Evolutionary conservation across 2,888 invertebrate species (phyloP).

Genomic region (Ecdyonurus torrentis): DNA sequence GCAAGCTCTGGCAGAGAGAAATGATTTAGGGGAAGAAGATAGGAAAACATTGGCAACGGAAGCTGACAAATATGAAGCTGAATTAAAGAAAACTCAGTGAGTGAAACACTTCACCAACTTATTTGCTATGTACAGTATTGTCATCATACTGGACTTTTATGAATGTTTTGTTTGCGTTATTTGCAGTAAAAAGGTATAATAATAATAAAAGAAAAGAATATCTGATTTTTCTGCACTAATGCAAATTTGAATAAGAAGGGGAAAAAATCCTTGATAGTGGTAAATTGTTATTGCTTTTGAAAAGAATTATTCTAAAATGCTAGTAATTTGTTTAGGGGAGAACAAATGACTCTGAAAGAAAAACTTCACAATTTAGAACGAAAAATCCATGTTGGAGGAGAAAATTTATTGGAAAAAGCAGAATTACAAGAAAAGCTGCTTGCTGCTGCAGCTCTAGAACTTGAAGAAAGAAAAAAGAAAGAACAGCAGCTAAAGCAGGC

Average conservation of each 20-base stretch:
- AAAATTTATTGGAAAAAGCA: slow-evolving; percentile 93
- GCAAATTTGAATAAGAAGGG: too few relatives aligned
- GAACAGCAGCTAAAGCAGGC: slow-evolving; percentile 69
- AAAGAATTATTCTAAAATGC: slow-evolving; percentile 7
- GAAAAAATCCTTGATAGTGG: too few relatives aligned
- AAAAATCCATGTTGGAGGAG: slow-evolving; percentile 94
- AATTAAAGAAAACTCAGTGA: slow-evolving; percentile 56
- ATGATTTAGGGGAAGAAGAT: slow-evolving; percentile 36
- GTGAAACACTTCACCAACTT: too few relatives aligned
- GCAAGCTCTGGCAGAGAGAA: slow-evolving; percentile 26
- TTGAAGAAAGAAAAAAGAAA: slow-evolving; percentile 57
- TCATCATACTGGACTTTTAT: too few relatives aligned
- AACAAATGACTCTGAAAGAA: slow-evolving; percentile 66
- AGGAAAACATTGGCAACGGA: slow-evolving; percentile 45
- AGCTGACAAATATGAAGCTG: slow-evolving; percentile 44
- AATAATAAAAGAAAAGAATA: too few relatives aligned
- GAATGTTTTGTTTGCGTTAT: too few relatives aligned
- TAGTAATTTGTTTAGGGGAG: slow-evolving; percentile 29
- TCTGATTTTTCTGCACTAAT: too few relatives aligned
- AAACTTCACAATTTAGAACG: slow-evolving; percentile 83
- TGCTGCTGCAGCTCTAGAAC: slow-evolving; percentile 69
- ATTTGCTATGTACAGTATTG: background rate
- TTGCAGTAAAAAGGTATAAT: too few relatives aligned
- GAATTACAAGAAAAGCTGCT: slow-evolving; percentile 81
- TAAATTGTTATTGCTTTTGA: too few relatives aligned